These are phyloP conservation scores for Notolepis coatsorum DNA, from an alignment of 2,797 vertebrate species.

Conservation along the genomic window DNA sequence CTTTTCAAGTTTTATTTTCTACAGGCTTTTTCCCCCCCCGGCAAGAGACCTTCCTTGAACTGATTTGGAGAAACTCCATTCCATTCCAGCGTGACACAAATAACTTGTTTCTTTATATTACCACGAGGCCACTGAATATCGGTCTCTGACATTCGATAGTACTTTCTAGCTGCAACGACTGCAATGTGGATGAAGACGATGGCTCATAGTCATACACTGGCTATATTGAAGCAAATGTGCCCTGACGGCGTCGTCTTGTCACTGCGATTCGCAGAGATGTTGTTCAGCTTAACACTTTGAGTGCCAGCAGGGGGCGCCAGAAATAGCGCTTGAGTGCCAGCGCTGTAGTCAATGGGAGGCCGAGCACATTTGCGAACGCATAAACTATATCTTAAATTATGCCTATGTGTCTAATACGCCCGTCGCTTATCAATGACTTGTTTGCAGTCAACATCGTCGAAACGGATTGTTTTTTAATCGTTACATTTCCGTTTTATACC, in stretches of 20 bases:
- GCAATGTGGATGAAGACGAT: not conserved
- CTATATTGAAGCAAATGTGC: conserved; percentile 5
- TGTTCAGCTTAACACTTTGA: conserved; percentile 17
- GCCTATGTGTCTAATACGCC: no score
- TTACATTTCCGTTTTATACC: no score
- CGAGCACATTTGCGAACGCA: no score
- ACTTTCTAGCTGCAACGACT: conserved; percentile 5
- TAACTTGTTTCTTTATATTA: conserved; percentile 22
- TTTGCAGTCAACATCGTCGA: no score
- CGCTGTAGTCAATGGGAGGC: no score
- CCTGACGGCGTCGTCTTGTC: not conserved
- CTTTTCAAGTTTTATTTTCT: conserved; percentile 42
- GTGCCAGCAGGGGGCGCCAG: no score
- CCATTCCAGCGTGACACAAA: conserved; percentile 7
- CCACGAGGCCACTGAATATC: conserved; percentile 24
- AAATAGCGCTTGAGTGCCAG: no score
- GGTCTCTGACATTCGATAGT: conserved; percentile 13
- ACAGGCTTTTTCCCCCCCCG: conserved; percentile 19
- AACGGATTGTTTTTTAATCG: no score
- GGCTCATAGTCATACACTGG: conserved; percentile 1
- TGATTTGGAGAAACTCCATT: conserved; percentile 27
- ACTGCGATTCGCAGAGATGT: not conserved
- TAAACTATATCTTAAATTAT: no score
- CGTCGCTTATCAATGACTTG: no score
- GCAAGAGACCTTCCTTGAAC: conserved; percentile 15